Conservation (phyloP, 1,140 invertebrate genomes). For the Propsilocerus akamusi region DNA sequence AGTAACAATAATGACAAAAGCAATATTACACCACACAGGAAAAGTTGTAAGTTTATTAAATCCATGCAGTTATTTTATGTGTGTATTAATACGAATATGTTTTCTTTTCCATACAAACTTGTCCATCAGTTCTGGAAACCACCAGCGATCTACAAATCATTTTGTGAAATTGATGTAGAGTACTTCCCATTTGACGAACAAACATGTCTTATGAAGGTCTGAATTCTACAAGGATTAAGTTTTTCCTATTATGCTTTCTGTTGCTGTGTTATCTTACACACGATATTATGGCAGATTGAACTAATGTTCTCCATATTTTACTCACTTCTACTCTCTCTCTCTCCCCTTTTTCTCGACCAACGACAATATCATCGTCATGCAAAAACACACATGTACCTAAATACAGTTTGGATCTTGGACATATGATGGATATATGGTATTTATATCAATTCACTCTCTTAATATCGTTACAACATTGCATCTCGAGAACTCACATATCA, state of each 20-base stretch:
- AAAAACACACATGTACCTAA: neutral
- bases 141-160: constrained; percentile 95
- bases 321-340: neutral
- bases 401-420: constrained; percentile 77
- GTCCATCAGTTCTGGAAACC: constrained; percentile 94
- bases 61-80: too few relatives aligned
- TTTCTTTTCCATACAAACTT: neutral
- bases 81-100: too few relatives aligned
- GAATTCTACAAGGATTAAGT: neutral
- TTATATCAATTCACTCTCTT: constrained; percentile 16
- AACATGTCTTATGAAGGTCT: constrained; percentile 77
- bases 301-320: neutral
- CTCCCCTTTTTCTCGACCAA: too few relatives aligned
- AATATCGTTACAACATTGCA: too few relatives aligned
- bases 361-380: too few relatives aligned
- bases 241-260: neutral
- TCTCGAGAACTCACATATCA: too few relatives aligned
- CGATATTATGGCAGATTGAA: neutral
- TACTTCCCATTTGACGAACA: constrained; percentile 95
- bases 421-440: constrained; percentile 79
- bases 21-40: constrained; percentile 77
- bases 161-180: constrained; percentile 91
- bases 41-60: too few relatives aligned
- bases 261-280: neutral
- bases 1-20: constrained; percentile 94